Evolutionary conservation across 2,113 vertebrate genomes (phyloP).

Genomic region (Pipa parva): DNA sequence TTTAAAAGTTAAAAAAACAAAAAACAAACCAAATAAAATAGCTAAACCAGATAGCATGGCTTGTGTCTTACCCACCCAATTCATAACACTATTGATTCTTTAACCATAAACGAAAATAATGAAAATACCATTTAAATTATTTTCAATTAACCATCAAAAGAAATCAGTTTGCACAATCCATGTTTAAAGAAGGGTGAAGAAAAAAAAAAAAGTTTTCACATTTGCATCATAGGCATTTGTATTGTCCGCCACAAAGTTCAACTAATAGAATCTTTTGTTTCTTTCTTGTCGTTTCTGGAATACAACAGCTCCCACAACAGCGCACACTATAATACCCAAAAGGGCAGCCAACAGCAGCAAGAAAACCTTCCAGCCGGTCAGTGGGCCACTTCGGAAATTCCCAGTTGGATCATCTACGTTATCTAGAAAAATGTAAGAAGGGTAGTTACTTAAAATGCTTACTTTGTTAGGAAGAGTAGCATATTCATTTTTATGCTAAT

Average conservation of each 20-base stretch:
- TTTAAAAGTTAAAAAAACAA: background rate
- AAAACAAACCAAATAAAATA: background rate
- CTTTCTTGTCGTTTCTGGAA: constrained; percentile 96
- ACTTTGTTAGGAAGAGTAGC: too few species aligned
- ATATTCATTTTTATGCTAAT: too few species aligned
- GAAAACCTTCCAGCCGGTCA: constrained; percentile 95
- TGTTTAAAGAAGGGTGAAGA: constrained; percentile 21
- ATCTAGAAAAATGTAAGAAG: constrained; percentile 63
- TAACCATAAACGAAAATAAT: constrained; percentile 56
- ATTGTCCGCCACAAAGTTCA: background rate
- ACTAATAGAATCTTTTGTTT: constrained; percentile 95
- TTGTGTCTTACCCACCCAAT: background rate
- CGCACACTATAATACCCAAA: constrained; percentile 92
- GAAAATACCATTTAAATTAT: constrained; percentile 70
- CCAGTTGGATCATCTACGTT: constrained; percentile 94
- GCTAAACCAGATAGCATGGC: background rate
- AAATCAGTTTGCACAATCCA: constrained; percentile 62
- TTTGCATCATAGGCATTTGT: constrained; percentile 18
- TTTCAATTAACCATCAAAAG: constrained; percentile 65
- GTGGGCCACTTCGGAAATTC: constrained; percentile 87
- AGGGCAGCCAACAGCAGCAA: constrained; percentile 88
- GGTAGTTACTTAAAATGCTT: too few species aligned
- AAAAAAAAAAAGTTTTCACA: constrained; percentile 56
- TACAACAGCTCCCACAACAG: constrained; percentile 93
- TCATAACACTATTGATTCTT: background rate